Percentiles rank a stretch among this genome's conserved stretches.
Evolutionary conservation across 2,797 vertebrate species (phyloP).

Genomic region (Microhierax caerulescens): DNA sequence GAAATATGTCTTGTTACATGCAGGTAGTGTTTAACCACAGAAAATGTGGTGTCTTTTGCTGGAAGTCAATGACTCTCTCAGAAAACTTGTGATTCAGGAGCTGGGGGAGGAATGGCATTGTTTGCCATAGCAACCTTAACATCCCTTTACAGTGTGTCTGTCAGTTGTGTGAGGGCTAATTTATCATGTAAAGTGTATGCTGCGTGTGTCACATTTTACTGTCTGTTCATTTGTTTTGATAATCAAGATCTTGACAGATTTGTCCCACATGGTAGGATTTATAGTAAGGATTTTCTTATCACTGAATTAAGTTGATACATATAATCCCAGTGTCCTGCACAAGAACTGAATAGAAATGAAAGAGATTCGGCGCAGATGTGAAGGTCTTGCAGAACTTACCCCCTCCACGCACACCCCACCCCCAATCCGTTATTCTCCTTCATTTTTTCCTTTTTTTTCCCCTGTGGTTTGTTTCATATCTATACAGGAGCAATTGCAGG

Average conservation of each 20-base stretch:
- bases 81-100: slow-evolving; percentile 61
- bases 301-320: slow-evolving; percentile 54
- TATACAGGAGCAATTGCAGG: not conserved
- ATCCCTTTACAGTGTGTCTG: slow-evolving; percentile 49
- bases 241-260: slow-evolving; percentile 77
- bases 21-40: not conserved
- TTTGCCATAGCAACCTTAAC: slow-evolving; percentile 75
- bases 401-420: not conserved
- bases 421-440: not conserved
- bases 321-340: slow-evolving; percentile 52
- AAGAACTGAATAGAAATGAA: slow-evolving; percentile 67
- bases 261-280: slow-evolving; percentile 72
- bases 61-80: slow-evolving; percentile 23
- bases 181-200: slow-evolving; percentile 72
- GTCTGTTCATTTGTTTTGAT: slow-evolving; percentile 77
- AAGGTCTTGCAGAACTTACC: not conserved
- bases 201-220: slow-evolving; percentile 70
- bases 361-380: slow-evolving; percentile 8
- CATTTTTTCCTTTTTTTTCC: not conserved
- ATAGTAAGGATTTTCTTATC: slow-evolving; percentile 74
- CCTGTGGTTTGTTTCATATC: not conserved
- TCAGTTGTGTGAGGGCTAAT: slow-evolving; percentile 61
- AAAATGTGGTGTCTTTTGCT: not conserved
- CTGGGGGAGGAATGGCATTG: slow-evolving; percentile 38
- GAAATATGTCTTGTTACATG: not conserved